Evolutionary conservation across 2,888 invertebrate genomes (phyloP), one percentile per base, ranked within the genome.

Genomic region (Ethmia dodecea): DNA sequence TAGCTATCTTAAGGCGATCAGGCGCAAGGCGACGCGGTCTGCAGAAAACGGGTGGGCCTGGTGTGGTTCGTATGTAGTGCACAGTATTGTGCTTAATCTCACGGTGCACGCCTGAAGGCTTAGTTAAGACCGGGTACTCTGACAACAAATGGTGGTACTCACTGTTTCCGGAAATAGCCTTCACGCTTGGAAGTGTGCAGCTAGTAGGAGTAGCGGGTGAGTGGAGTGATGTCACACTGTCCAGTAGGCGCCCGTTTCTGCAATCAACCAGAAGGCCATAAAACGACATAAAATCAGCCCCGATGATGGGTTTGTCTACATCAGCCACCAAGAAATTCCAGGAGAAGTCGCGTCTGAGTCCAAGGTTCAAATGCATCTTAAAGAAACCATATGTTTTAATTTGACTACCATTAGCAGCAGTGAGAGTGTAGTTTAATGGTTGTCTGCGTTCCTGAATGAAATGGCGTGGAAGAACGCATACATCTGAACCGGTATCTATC

Each of bases 41-140:
- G 11, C 36, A 24, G 0, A 20, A 37, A n/a, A 44, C 37, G 12
- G 44, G 44, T 8, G 41, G 38, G 1, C 43, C 43, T 9, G 35
- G 35, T 15, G 41, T 37, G 1, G 45, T 46, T 1, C 35, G 14
- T 3, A 47, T 47, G 27, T 40, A 33, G 31, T 47, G 47, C 3
- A 42, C 35, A 4, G 46, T 43, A 13, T 27, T 35, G 18, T 41
- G 48, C 15, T 37, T 35, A 0, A 29, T 9, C 6, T 15, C 16
- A 2, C 25, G 10, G 1, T 13, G 32, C 10, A 15, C 29, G 11
- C 45, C 42, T 2, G 39, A 13, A 10, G 31, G 31, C 6, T 16
- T 15, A 8, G 40, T 40, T 5, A 40, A 29, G 3, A 34, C 40
- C 0, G 40, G 40, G 20, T n/a, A 40, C 13, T 36, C 13, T 1